Evolutionary conservation across 2,113 vertebrate genomes (phyloP).

Genomic region (Xiphorhynchus elegans): DNA sequence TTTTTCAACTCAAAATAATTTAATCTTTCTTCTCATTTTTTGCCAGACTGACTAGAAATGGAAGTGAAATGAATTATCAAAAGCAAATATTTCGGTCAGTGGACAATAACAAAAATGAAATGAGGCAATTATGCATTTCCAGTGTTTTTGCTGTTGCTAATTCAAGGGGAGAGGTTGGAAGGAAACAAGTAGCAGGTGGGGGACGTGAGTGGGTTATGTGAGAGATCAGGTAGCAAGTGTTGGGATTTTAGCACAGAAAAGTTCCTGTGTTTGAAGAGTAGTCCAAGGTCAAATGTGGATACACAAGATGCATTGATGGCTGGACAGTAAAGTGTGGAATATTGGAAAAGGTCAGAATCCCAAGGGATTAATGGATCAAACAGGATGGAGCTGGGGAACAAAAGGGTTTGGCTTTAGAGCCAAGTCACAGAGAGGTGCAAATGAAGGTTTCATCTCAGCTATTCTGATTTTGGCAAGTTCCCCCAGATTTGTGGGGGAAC

Average conservation of each 20-base stretch:
- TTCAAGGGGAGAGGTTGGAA: background rate
- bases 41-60: background rate
- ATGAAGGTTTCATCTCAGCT: background rate
- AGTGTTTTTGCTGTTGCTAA: background rate
- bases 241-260: background rate
- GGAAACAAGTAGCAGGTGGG: background rate
- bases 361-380: background rate
- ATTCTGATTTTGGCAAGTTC: background rate
- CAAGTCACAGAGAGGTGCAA: rapidly evolving
- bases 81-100: background rate
- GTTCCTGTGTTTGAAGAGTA: background rate
- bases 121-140: background rate
- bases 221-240: background rate
- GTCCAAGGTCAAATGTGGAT: background rate
- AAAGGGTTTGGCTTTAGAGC: background rate
- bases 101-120: background rate
- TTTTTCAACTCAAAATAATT: background rate
- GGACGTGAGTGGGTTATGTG: background rate
- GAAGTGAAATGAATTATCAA: background rate
- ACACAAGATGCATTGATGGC: background rate
- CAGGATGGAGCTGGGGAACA: rapidly evolving
- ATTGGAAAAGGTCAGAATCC: rapidly evolving
- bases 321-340: background rate
- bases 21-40: constrained; percentile 8
- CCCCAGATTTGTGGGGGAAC: rapidly evolving